These are phyloP conservation scores for Porphyrio hochstetteri DNA, from an alignment of 2,113 vertebrate genomes.

Conservation along the genomic window DNA sequence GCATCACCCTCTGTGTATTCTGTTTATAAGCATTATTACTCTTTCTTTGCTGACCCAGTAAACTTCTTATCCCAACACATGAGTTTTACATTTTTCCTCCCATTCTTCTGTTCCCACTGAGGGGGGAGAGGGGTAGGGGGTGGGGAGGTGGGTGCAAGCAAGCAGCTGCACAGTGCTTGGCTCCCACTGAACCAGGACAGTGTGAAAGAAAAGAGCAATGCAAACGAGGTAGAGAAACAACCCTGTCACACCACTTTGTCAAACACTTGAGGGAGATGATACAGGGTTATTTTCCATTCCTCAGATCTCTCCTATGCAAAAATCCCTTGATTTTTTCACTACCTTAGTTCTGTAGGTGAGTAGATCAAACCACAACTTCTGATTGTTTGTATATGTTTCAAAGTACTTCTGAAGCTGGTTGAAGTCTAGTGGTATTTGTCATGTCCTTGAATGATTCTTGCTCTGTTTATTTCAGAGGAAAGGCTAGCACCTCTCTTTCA, in stretches of 20 bases:
- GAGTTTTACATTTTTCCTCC: no score
- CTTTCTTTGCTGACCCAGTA: no score
- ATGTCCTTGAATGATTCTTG: not conserved
- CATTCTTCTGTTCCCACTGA: no score
- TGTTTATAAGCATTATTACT: no score
- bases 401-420: not conserved
- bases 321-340: not conserved
- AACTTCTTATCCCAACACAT: no score
- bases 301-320: not conserved
- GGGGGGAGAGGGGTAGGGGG: no score
- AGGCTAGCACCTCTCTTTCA: constrained; percentile 87
- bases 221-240: not conserved
- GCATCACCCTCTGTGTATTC: no score
- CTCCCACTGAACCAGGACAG: no score
- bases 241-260: not conserved
- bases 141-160: no score
- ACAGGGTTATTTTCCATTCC: not conserved
- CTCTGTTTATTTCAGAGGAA: constrained; percentile 79
- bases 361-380: not conserved
- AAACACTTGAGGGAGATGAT: not conserved
- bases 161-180: no score
- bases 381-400: not conserved
- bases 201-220: not conserved
- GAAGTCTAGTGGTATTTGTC: not conserved
- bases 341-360: not conserved